Evolutionary conservation across 2,888 invertebrate genomes (phyloP), one percentile per base, ranked within the genome.

Genomic region (Diploptera punctata): DNA sequence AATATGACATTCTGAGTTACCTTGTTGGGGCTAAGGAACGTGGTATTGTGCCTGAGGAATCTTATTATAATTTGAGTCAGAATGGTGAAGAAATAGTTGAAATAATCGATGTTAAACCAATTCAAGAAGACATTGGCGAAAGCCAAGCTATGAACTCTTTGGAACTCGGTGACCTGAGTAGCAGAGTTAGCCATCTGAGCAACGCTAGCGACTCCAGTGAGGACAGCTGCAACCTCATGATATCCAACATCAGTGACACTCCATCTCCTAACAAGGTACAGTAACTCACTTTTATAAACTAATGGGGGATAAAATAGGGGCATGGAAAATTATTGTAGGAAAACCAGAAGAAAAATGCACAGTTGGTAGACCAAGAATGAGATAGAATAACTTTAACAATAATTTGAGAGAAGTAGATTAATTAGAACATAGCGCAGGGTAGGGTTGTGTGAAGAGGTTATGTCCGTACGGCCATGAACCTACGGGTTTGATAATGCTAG

Each of bases 1-100:
- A 95, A 81, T 94, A 95, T 79, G 95, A 97, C 79, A 93, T 97
- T 78, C 86, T 97, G 67, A 94, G 93, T 74, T 96, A 95, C 80
- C 85, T 97, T 76, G 95, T 95, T 74, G 95, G 94, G 81, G 93
- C 94, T 74, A 93, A 93, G 83, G 92, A 92, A 82, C 86, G 91
- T 75, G 91, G 91, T 4, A 87, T 91, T 71, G 88, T 89, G 77
- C 86, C 89, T 71, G 91, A 91, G 83, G 91, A 91, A 80, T 86
- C 87, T n/a, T 91, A 91, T 77, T 71, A 71, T 54, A 68, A 69
- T 26, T 38, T 57, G 24, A 69, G 71, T 26, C 54, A 67, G 19
- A 73, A 47, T 52, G 71, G 71, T 67, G 76, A 71, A 68, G 76
- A 73, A 21, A 54, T 71, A 24, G 31, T 69, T 3, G 72, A 52